Percentiles rank a stretch among this genome's conserved stretches.
Evolutionary conservation across 2,888 invertebrate genomes (phyloP).

Genomic region (Alitta virens): DNA sequence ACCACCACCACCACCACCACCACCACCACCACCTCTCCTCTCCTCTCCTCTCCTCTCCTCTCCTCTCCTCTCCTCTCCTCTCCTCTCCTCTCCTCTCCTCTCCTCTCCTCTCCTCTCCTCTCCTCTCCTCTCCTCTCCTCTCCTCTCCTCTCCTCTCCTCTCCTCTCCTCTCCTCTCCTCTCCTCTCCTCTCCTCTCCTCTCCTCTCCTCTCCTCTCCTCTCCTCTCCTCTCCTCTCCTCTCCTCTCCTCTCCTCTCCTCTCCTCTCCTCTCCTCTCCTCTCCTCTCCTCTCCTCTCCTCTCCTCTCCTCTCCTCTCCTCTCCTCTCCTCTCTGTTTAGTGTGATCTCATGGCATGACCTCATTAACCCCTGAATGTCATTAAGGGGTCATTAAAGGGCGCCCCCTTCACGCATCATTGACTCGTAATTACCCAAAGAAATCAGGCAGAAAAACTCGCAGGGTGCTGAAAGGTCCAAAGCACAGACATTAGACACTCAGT

Average conservation of each 20-base stretch:
- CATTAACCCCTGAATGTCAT: neutral
- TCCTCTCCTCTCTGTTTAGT: neutral
- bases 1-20: too few relatives aligned
- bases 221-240: slow-evolving; percentile 1
- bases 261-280: neutral
- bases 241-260: neutral
- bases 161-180: too few relatives aligned
- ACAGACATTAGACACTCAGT: too few relatives aligned
- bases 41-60: too few relatives aligned
- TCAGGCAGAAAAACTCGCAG: too few relatives aligned
- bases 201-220: neutral
- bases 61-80: too few relatives aligned
- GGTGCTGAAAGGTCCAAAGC: too few relatives aligned
- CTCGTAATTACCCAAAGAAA: neutral
- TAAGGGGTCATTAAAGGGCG: neutral
- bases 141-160: slow-evolving; percentile 9
- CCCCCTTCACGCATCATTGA: neutral
- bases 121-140: too few relatives aligned
- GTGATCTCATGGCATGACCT: neutral
- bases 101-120: too few relatives aligned
- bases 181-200: neutral
- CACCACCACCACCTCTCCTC: too few relatives aligned
- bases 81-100: too few relatives aligned
- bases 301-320: neutral
- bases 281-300: neutral